Evolutionary conservation across 2,888 invertebrate genomes (phyloP).

Genomic region (Lordiphosa fenestrarum): DNA sequence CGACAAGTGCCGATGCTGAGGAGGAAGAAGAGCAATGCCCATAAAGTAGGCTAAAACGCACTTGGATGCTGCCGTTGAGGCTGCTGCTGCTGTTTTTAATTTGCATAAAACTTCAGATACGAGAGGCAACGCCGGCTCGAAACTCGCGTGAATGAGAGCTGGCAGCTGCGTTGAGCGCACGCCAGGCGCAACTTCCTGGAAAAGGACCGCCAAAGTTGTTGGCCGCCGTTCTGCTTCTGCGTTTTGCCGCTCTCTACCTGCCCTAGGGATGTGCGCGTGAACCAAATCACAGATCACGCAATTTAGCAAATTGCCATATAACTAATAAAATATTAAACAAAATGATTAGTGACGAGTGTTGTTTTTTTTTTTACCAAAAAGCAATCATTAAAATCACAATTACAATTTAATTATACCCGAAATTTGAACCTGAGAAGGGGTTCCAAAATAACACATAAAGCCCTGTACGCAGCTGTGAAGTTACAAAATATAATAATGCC

Average conservation of each 20-base stretch:
- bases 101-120: slow-evolving; percentile 68
- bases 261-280: slow-evolving; percentile 18
- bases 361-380: too few species aligned
- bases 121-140: slow-evolving; percentile 12
- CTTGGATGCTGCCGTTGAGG: slow-evolving; percentile 37
- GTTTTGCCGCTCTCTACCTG: slow-evolving; percentile 49
- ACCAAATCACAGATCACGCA: slow-evolving; percentile 2
- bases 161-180: slow-evolving; percentile 55
- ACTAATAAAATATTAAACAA: neutral
- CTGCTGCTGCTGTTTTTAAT: slow-evolving; percentile 45
- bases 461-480: too few species aligned
- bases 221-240: slow-evolving; percentile 32
- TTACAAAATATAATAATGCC: too few species aligned
- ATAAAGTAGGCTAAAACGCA: slow-evolving; percentile 71
- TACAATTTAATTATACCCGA: too few species aligned
- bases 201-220: slow-evolving; percentile 74
- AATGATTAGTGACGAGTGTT: neutral
- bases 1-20: slow-evolving; percentile 56
- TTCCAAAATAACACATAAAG: too few species aligned
- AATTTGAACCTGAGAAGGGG: too few species aligned
- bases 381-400: too few species aligned
- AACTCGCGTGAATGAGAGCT: slow-evolving; percentile 62
- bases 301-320: neutral
- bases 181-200: slow-evolving; percentile 73
- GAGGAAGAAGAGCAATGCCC: slow-evolving; percentile 46